Base-by-base conservation (phyloP, 1,140 invertebrate species). In the Drosophila auraria region DNA sequence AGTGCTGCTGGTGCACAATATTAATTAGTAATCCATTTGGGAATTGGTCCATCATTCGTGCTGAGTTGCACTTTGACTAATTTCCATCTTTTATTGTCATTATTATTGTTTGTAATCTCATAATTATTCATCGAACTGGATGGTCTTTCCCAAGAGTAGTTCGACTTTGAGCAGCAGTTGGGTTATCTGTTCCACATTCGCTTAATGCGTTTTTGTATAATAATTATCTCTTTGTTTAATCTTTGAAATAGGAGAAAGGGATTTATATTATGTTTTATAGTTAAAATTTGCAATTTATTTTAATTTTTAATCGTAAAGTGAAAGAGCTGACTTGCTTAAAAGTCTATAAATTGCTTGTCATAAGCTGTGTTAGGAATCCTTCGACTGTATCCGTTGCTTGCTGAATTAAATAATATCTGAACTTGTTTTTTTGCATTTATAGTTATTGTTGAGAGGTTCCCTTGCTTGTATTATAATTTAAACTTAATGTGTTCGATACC, bases 1-100 rank as follows among this genome's bases (percentile, higher is more conserved):
- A 73, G 70, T 80, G 54, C 50, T 80, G 54, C 50, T 23, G 11
- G 11, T 25, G 62, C 49, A 42, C 36, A 36, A n/a, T 40, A 72
- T 68, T 70, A 47, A 70, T 68, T 42, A 53, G 47, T 45, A 58
- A 44, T 44, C 49, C 65, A 49, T 58, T 72, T 15, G 38, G 40
- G 11, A 33, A 49, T 50, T 59, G 45, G 8, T 25, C 8, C 15
- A 68, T 25, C 12, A 45, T 36, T 61, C 27, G 14, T 44, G 27
- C 57, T 3, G 27, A 45, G 27, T 45, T 66, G 40, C 58, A 66
- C 58, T 63, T 27, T 62, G 25, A 9, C 57, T 63, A 45, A 36
- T 62, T 44, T 42, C 15, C 25, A 6, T 2, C n/a, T 23, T 44
- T 44, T 20, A 5, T 23, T 15, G 33, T 15, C 3, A 7, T 12